These are phyloP conservation scores for Luperina testacea DNA, from an alignment of 2,888 invertebrate genomes.

Conservation along the genomic window DNA sequence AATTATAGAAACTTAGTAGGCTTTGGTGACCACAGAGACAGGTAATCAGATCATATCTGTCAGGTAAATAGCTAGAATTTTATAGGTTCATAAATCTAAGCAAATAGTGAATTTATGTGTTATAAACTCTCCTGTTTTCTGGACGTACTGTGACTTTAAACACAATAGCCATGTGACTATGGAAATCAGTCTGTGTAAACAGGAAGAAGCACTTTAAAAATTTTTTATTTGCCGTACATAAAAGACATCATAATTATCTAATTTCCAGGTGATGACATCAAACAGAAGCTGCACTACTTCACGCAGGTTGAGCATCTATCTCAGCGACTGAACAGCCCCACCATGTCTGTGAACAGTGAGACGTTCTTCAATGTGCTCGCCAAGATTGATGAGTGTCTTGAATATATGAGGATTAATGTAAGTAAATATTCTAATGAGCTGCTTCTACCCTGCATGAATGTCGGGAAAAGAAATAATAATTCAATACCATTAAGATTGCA, in stretches of 20 bases:
- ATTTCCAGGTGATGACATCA: conserved; percentile 92
- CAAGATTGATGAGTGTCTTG: conserved; percentile 96
- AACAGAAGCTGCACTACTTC: conserved; percentile 95
- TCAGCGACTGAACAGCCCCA: conserved; percentile 94
- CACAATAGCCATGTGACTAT: not conserved
- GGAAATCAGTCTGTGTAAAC: not conserved
- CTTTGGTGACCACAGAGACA: not conserved
- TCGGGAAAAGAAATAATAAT: not conserved
- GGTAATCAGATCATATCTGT: not conserved
- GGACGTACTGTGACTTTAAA: not conserved
- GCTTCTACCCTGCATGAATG: not conserved
- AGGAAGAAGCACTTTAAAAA: not conserved
- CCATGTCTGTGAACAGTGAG: conserved; percentile 95
- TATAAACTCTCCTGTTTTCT: not conserved
- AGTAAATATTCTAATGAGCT: conserved; percentile 71
- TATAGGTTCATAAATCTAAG: not conserved
- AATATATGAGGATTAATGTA: conserved; percentile 95
- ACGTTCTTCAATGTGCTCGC: conserved; percentile 95
- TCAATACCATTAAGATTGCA: not conserved
- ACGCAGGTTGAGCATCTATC: conserved; percentile 95
- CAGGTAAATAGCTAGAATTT: not conserved
- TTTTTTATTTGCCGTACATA: not conserved
- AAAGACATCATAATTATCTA: not conserved
- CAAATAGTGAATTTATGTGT: not conserved
- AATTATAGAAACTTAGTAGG: not conserved